Conservation (phyloP, 92 coral and sea anemone genomes). For the Hydrozoanthus gracilis region DNA sequence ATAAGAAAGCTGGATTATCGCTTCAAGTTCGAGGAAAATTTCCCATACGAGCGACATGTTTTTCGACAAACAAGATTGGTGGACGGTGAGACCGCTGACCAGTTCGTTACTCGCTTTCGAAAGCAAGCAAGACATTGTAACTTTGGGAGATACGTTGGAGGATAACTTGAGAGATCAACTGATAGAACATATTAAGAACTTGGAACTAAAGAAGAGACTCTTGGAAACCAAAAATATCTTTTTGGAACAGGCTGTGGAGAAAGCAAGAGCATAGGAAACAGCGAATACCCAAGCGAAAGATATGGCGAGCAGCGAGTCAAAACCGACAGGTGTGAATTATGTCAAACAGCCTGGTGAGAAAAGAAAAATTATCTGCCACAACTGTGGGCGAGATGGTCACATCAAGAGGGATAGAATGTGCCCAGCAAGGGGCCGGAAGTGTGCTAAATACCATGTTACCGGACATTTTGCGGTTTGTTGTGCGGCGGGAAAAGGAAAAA, state of each 20-base stretch:
- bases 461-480: slow-evolving; percentile 14
- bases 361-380: slow-evolving; percentile 16
- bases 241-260: background rate
- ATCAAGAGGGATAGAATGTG: slow-evolving; percentile 19
- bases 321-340: background rate
- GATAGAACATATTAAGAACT: too few species aligned
- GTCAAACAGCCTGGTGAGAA: background rate
- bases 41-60: too few species aligned
- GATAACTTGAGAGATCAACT: too few species aligned
- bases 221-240: background rate
- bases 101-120: background rate
- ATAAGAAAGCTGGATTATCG: background rate
- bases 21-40: too few species aligned
- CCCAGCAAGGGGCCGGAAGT: slow-evolving; percentile 20
- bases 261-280: background rate
- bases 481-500: background rate
- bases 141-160: background rate
- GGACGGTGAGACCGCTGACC: background rate
- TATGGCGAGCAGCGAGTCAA: background rate
- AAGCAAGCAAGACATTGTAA: background rate
- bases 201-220: background rate
- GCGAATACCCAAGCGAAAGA: background rate
- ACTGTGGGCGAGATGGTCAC: slow-evolving; percentile 19
- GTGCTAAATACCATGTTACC: background rate
- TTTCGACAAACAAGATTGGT: too few species aligned